Percentiles rank a stretch among this genome's conserved stretches.
phyloP scores from a whole-genome alignment of 2,888 invertebrate genomes.

The Synanthedon formicaeformis region DNA sequence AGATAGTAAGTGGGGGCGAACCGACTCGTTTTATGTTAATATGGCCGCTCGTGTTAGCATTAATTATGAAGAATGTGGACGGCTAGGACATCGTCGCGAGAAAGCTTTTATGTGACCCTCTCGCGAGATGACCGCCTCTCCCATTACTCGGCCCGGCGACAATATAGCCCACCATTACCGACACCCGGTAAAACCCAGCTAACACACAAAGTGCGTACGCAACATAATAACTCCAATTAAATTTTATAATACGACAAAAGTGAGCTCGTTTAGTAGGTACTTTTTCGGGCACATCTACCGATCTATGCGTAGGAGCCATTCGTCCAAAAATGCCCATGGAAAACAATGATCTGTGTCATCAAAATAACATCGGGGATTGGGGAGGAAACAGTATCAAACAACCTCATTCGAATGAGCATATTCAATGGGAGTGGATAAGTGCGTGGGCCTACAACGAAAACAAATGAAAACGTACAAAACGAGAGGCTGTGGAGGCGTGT shows the following conservation, averaged over 20 bases:
- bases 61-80: conserved; percentile 32
- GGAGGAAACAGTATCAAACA: conserved; percentile 12
- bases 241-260: conserved; percentile 22
- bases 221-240: conserved; percentile 23
- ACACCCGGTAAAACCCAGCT: conserved; percentile 5
- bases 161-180: conserved; percentile 8
- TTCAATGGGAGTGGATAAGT: conserved; percentile 12
- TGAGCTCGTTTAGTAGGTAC: background rate
- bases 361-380: too few species aligned
- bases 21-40: conserved; percentile 7
- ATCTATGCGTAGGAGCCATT: conserved; percentile 22
- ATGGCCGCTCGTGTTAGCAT: conserved; percentile 22
- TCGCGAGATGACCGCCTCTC: conserved; percentile 19
- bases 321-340: conserved; percentile 47
- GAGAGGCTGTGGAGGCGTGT: conserved; percentile 10
- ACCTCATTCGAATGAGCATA: conserved; percentile 15
- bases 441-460: conserved; percentile 18
- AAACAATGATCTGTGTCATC: conserved; percentile 45
- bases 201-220: conserved; percentile 12
- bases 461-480: conserved; percentile 20
- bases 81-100: conserved; percentile 6
- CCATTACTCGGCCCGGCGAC: conserved; percentile 1
- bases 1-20: too few species aligned
- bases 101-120: conserved; percentile 23
- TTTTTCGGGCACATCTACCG: conserved; percentile 16